Base-by-base conservation (phyloP, 2,797 vertebrate genomes). In the Sebastes reedi region DNA sequence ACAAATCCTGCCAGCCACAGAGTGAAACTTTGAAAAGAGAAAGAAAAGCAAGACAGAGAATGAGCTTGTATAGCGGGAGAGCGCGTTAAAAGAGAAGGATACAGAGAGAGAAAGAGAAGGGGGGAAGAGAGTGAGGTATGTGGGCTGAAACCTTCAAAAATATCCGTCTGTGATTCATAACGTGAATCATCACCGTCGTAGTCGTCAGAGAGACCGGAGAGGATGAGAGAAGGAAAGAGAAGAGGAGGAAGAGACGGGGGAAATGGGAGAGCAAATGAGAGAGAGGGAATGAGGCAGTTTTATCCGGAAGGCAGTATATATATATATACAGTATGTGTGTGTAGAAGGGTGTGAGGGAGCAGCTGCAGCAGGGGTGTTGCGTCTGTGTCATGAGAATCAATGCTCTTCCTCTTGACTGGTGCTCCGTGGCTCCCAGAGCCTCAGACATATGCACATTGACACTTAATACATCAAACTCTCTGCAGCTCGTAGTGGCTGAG, bases 61-160 rank as follows among this genome's bases (percentile, higher is more conserved):
- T 6, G 20, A 86, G 77, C 3, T 7, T 59, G 58, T 12, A 52
- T 6, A 67, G 59, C 67, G 27, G 65, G 36, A 79, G 60, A 39
- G 18, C 13, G 46, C 67, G 27, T 50, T 60, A 75, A 74, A 36
- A 58, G 25, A 24, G 42, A 66, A 13, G 13, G 36, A 65, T 16
- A 24, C 36, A 73, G 13, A 50, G 11, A 18, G 52, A 24, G 58
- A 39, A 3, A 72, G 30, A 60, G 9, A 60, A 64, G 32, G 22
- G 60, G 62, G 62, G 27, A 62, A 50, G 67, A 66, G 76, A 72
- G 75, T 12, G 20, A 75, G 71, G 55, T 73, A 88, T 87, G 90
- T 92, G 90, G 90, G 89, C 83, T 91, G 91, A 94, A 89, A 88
- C 90, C 91, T 92, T 92, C 86, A 94, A 91, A 94, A 91, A 92